Percentiles rank a stretch among this genome's conserved stretches.
Evolutionary conservation across 64 coral and sea anemone genomes (phyloP).

Genomic region (Dendrophyllia cribrosa): DNA sequence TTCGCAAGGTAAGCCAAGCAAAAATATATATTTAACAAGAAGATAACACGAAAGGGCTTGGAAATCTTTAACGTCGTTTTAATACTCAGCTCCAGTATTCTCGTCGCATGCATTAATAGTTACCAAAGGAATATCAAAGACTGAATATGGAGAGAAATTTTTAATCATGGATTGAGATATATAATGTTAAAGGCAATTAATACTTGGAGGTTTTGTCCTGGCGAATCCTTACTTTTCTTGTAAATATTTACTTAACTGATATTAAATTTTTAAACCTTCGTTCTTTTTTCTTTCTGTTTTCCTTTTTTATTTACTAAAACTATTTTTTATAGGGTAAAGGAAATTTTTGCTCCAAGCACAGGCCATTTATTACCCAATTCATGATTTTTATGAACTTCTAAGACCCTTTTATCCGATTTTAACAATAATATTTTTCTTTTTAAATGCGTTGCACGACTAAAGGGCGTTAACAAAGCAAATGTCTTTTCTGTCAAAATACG

Average conservation of each 20-base stretch:
- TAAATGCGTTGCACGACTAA: not conserved
- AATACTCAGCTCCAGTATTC: too few species aligned
- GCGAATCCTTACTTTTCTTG: not conserved
- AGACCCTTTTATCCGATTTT: too few species aligned
- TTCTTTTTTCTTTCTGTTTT: not conserved
- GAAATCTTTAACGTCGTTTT: too few species aligned
- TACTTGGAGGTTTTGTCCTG: not conserved
- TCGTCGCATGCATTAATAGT: too few species aligned
- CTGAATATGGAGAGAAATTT: not conserved
- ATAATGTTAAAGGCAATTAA: not conserved
- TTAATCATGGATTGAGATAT: not conserved
- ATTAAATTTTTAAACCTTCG: not conserved
- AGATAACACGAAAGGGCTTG: not conserved
- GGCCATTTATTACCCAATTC: too few species aligned
- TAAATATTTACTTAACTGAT: constrained; percentile 7
- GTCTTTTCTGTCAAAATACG: constrained; percentile 7
- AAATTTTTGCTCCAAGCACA: too few species aligned
- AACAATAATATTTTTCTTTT: constrained; percentile 5
- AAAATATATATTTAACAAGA: not conserved
- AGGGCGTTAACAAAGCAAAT: not conserved
- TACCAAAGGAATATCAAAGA: too few species aligned
- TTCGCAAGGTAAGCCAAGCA: not conserved
- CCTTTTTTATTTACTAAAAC: too few species aligned
- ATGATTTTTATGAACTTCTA: too few species aligned
- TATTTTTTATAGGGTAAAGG: too few species aligned